phyloP scores from a whole-genome alignment of 1,140 invertebrate genomes.

The Akabosia matsudoensis region DNA sequence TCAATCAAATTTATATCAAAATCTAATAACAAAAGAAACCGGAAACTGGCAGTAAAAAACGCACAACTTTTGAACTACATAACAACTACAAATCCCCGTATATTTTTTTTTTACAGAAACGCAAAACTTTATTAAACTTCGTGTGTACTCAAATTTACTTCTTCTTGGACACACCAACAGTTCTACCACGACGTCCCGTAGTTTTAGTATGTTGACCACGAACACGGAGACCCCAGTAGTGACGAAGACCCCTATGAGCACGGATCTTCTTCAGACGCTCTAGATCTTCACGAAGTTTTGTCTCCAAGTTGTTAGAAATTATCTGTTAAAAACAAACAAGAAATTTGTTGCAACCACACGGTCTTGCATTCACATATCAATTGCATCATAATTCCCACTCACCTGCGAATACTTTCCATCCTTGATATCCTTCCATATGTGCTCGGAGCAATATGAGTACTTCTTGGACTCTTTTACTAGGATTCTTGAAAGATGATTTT shows the following conservation, averaged over 20 bases:
- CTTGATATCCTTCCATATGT: conserved; percentile 98
- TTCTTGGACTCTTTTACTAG: no score
- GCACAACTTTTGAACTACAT: no score
- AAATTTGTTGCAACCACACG: background rate
- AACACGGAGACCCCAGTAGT: conserved; percentile 96
- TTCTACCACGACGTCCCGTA: conserved; percentile 93
- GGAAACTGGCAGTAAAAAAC: no score
- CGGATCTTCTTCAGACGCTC: conserved; percentile 96
- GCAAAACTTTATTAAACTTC: no score
- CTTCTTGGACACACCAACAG: conserved; percentile 99
- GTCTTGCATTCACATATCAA: conserved; percentile 43
- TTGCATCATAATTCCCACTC: conserved; percentile 45
- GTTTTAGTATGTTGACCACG: conserved; percentile 99
- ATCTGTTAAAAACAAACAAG: conserved; percentile 55
- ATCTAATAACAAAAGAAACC: no score
- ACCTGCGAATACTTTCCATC: conserved; percentile 97
- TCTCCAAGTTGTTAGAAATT: conserved; percentile 88
- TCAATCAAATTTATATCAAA: no score
- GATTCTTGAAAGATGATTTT: no score
- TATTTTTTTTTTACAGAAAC: no score
- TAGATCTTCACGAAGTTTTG: conserved; percentile 97
- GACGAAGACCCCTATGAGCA: conserved; percentile 91
- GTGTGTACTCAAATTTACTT: conserved; percentile 78
- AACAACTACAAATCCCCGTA: no score
- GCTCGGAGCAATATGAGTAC: no score